phyloP scores from a whole-genome alignment of 2,797 vertebrate species.

The Chiloscyllium punctatum region DNA sequence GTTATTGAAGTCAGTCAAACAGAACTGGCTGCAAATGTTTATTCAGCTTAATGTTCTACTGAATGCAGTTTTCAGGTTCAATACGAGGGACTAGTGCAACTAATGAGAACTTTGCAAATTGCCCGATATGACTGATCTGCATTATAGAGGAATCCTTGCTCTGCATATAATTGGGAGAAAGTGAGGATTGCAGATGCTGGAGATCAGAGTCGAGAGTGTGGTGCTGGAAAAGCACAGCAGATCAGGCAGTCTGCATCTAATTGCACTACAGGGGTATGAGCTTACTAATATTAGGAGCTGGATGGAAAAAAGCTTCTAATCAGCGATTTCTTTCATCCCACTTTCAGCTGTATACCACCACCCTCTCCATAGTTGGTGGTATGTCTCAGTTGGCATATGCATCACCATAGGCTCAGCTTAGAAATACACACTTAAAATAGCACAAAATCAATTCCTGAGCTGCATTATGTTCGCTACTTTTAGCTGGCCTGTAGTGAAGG shows the following conservation, averaged over 20 bases:
- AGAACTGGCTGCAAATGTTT: conserved; percentile 2
- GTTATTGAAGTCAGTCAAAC: not conserved
- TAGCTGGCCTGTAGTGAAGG: not conserved
- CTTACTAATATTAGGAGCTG: not conserved
- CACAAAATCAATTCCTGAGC: not conserved
- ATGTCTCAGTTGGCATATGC: not conserved
- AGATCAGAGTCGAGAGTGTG: too few relatives aligned
- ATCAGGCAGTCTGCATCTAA: not conserved
- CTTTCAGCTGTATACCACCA: not conserved
- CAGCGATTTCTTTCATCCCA: not conserved
- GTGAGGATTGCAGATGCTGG: too few relatives aligned
- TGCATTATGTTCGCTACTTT: too few relatives aligned
- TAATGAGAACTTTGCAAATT: conserved; percentile 13
- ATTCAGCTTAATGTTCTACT: not conserved
- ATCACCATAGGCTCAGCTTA: not conserved
- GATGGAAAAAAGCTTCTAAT: not conserved
- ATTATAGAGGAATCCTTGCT: not conserved
- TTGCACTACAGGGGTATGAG: not conserved
- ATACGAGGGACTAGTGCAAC: not conserved
- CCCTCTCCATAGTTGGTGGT: not conserved
- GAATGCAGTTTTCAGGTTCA: not conserved
- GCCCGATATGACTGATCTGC: not conserved
- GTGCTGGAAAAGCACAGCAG: too few relatives aligned
- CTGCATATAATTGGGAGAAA: not conserved
- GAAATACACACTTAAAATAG: not conserved